Evolutionary conservation across 2,888 invertebrate genomes (phyloP).

Genomic region (Tupiocoris notatus): DNA sequence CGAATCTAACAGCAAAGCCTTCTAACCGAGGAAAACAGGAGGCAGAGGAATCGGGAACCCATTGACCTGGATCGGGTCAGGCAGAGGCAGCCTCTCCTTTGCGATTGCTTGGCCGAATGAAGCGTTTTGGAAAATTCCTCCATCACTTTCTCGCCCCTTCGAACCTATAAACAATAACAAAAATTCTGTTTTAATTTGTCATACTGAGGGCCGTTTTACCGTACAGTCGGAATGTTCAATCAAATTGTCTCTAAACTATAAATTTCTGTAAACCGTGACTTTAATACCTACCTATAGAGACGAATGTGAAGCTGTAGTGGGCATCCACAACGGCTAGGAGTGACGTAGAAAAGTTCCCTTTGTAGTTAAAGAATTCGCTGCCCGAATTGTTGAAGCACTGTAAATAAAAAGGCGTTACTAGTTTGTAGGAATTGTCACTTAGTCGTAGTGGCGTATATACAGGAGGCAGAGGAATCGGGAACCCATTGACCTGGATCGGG

Average conservation of each 20-base stretch:
- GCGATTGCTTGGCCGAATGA: background rate
- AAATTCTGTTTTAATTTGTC: too few relatives aligned
- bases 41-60: constrained; percentile 1
- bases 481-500: background rate
- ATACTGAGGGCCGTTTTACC: too few relatives aligned
- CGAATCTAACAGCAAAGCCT: background rate
- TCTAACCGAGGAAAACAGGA: background rate
- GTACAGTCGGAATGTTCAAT: too few relatives aligned
- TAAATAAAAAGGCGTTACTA: constrained; percentile 2
- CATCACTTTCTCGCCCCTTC: constrained; percentile 10
- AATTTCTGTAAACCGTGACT: too few relatives aligned
- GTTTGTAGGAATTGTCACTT: too few relatives aligned
- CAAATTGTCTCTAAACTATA: too few relatives aligned
- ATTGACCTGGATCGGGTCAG: background rate
- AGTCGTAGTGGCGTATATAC: too few relatives aligned
- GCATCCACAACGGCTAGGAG: constrained; percentile 8
- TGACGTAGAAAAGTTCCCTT: constrained; percentile 10
- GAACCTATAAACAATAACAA: too few relatives aligned
- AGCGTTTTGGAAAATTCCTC: background rate
- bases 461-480: background rate
- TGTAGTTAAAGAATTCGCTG: constrained; percentile 20
- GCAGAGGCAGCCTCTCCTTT: background rate
- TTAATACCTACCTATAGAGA: too few relatives aligned
- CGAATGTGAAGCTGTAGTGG: constrained; percentile 5
- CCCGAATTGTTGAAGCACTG: constrained; percentile 16